Evolutionary conservation across 2,797 vertebrate species (phyloP), one percentile per base, ranked within the genome.

Genomic region (Scolopax rusticola): DNA sequence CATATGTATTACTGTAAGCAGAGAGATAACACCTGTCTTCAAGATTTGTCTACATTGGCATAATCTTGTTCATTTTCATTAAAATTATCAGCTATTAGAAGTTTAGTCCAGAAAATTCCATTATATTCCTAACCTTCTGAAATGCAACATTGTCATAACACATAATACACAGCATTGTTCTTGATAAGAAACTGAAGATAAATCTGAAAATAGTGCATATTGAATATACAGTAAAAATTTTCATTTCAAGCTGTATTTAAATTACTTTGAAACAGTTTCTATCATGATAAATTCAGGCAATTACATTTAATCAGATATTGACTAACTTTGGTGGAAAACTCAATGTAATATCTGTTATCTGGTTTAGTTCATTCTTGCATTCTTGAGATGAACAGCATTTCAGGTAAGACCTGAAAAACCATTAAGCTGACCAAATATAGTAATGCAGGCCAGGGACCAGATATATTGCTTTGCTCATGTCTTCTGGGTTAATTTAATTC

Each of bases 301-400:
- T 97, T 97, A 94, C 75, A 77, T 89, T 96, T 95, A 90, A 97
- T 96, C 95, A 97, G 94, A 95, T 97, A 94, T 43, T 89, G 88
- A 90, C 82, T 87, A 84, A 82, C 77, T 84, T 70, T 9, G 17
- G 75, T 54, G 32, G 75, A 74, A 87, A 54, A 80, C 15, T 82
- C 74, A 93, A 79, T 65, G 57, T 57, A 70, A 3, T 78, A 93
- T 91, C 89, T 95, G 59, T 83, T 94, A 88, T 77, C 87, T 80
- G 47, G 43, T 56, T 89, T 64, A 77, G 90, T 41, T 93, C 90
- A 77, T 57, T 79, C 84, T 69, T 68, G 86, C 2, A 0, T 64
- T 84, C 36, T 36, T 71, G 79, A 65, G 71, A 81, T 9, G 14
- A 85, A 27, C 13, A 54, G 54, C 15, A 57, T 50, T 61, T 85